Evolutionary conservation across 2,888 invertebrate genomes (phyloP).

Genomic region (Caenorhabditis doughertyi): DNA sequence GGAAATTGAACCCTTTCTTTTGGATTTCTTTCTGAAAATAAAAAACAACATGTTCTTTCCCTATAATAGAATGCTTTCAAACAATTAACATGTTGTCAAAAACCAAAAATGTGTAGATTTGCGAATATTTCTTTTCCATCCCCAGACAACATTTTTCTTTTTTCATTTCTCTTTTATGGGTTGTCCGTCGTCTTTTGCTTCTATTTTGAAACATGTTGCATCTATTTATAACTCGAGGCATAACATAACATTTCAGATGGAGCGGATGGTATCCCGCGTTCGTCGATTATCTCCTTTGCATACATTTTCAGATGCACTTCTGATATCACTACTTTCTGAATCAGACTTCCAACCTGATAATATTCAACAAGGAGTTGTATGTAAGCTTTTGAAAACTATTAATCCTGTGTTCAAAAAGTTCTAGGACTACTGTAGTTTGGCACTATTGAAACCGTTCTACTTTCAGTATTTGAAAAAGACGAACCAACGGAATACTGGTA

Average conservation of each 20-base stretch:
- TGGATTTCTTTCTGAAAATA: background rate
- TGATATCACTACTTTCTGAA: constrained; percentile 72
- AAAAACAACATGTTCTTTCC: background rate
- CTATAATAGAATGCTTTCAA: constrained; percentile 30
- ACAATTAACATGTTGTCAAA: constrained; percentile 16
- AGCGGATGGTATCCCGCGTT: constrained; percentile 72
- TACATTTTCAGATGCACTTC: constrained; percentile 75
- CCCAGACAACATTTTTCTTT: constrained; percentile 3
- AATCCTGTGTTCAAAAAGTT: too few relatives aligned
- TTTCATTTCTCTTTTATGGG: constrained; percentile 1
- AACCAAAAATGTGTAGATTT: background rate
- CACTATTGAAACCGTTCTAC: too few relatives aligned
- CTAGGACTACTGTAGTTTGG: too few relatives aligned
- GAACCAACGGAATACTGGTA: constrained; percentile 80
- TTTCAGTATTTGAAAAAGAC: constrained; percentile 80
- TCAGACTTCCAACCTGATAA: constrained; percentile 77
- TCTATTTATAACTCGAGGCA: constrained; percentile 33
- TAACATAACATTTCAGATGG: constrained; percentile 63
- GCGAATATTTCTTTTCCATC: background rate
- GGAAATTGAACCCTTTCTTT: constrained; percentile 13
- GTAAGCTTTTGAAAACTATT: constrained; percentile 67
- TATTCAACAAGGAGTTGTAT: constrained; percentile 77
- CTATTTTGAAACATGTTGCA: constrained; percentile 13
- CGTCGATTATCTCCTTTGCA: constrained; percentile 72
- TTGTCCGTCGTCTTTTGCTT: constrained; percentile 6